These are phyloP conservation scores for Cantharis nigra DNA, from an alignment of 2,888 invertebrate species.

Conservation along the genomic window DNA sequence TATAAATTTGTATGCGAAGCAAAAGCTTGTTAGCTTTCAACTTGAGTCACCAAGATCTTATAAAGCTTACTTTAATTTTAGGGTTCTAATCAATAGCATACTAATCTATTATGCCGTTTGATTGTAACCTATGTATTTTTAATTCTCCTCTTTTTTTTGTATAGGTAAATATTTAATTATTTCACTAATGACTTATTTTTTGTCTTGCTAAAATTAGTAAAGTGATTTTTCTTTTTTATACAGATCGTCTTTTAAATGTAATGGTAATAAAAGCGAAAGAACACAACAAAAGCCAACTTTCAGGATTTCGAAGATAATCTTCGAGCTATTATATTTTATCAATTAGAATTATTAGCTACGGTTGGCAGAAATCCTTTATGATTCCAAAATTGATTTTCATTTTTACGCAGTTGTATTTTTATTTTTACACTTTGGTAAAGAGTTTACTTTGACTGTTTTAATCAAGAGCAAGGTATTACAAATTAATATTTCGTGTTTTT, in stretches of 20 bases:
- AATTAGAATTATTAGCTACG: not conserved
- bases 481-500: not conserved
- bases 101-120: not conserved
- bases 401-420: not conserved
- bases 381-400: not conserved
- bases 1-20: conserved; percentile 37
- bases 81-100: not conserved
- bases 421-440: not conserved
- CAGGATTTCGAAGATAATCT: not conserved
- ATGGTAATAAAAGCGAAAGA: not conserved
- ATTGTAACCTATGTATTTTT: not conserved
- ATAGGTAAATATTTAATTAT: not conserved
- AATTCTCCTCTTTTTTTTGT: not conserved
- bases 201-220: not conserved
- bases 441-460: not conserved
- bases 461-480: not conserved
- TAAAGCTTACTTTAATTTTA: conserved; percentile 33
- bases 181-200: not conserved
- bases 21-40: conserved; percentile 32
- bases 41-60: conserved; percentile 35
- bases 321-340: not conserved
- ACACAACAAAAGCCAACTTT: not conserved
- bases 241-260: not conserved
- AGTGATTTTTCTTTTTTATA: not conserved
- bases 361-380: not conserved